Conservation (phyloP, 2,888 invertebrate genomes). For the Drosophila vallismaia region DNA sequence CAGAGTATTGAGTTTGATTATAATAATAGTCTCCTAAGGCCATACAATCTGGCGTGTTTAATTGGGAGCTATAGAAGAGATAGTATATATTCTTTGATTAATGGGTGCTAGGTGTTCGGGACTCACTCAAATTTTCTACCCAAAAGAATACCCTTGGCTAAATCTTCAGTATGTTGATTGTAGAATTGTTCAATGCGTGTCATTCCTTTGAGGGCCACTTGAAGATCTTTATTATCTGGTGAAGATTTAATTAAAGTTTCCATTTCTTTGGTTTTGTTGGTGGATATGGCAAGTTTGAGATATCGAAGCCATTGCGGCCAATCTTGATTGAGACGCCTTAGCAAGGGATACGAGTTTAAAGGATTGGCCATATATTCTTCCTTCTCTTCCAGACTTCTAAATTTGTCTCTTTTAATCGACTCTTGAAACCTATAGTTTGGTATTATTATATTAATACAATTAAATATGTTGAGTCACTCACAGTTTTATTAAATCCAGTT, state of each 20-base stretch:
- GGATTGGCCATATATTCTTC: slow-evolving; percentile 48
- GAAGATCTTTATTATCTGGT: slow-evolving; percentile 35
- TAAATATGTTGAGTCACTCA: slow-evolving; percentile 5
- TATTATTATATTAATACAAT: background rate
- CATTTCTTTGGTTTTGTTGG: slow-evolving; percentile 16
- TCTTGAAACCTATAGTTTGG: slow-evolving; percentile 31
- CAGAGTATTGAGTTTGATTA: slow-evolving; percentile 29
- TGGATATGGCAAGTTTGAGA: slow-evolving; percentile 1
- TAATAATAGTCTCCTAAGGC: slow-evolving; percentile 38
- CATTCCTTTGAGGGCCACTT: slow-evolving; percentile 29
- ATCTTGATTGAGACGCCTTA: slow-evolving; percentile 46
- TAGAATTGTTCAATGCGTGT: slow-evolving; percentile 43
- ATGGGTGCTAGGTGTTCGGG: background rate
- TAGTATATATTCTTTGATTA: background rate
- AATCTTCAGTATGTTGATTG: slow-evolving; percentile 44
- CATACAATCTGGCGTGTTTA: slow-evolving; percentile 44
- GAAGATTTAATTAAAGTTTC: slow-evolving; percentile 10
- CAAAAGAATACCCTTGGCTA: slow-evolving; percentile 48
- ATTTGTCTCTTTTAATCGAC: slow-evolving; percentile 7
- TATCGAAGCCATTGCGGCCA: slow-evolving; percentile 55
- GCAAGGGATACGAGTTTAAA: slow-evolving; percentile 43
- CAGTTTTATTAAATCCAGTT: slow-evolving; percentile 38
- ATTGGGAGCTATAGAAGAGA: slow-evolving; percentile 24
- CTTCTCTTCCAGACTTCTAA: background rate
- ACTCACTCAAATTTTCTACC: slow-evolving; percentile 39